These are phyloP conservation scores for Motacilla tschutschensis DNA, from an alignment of 2,113 vertebrate genomes.

Conservation along the genomic window DNA sequence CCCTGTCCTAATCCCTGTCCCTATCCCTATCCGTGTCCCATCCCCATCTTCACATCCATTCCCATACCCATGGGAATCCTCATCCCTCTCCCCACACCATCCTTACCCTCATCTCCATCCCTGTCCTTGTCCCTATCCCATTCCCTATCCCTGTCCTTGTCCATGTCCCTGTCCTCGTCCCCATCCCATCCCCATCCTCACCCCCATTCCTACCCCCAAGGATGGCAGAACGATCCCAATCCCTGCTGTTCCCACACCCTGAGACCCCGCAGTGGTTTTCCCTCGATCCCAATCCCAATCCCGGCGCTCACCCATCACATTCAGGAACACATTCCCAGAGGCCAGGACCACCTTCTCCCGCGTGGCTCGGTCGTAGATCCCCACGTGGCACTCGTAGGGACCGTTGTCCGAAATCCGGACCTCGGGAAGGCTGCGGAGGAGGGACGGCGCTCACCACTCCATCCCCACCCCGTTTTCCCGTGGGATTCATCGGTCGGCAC, in stretches of 20 bases:
- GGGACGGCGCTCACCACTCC: background rate
- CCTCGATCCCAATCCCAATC: rapidly evolving
- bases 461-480: background rate
- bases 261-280: rapidly evolving
- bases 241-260: rapidly evolving
- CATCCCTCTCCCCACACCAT: background rate
- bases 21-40: rapidly evolving
- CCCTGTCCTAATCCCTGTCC: background rate
- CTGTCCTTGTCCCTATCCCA: rapidly evolving
- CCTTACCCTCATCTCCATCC: too few relatives aligned
- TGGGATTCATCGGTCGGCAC: background rate
- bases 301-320: conserved; percentile 84
- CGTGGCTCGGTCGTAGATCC: conserved; percentile 86
- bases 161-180: too few relatives aligned
- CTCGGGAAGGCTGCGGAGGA: conserved; percentile 83
- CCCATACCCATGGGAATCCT: background rate
- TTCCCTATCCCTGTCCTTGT: too few relatives aligned
- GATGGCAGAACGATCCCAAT: rapidly evolving
- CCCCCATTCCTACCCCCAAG: rapidly evolving
- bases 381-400: conserved; percentile 92
- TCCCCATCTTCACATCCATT: background rate
- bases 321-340: conserved; percentile 85
- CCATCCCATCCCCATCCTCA: rapidly evolving
- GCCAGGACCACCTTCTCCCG: conserved; percentile 88
- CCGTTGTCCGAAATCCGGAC: conserved; percentile 90